Evolutionary conservation across 1,140 invertebrate genomes (phyloP), one percentile per base, ranked within the genome.

Genomic region (Hycleus cichorii): DNA sequence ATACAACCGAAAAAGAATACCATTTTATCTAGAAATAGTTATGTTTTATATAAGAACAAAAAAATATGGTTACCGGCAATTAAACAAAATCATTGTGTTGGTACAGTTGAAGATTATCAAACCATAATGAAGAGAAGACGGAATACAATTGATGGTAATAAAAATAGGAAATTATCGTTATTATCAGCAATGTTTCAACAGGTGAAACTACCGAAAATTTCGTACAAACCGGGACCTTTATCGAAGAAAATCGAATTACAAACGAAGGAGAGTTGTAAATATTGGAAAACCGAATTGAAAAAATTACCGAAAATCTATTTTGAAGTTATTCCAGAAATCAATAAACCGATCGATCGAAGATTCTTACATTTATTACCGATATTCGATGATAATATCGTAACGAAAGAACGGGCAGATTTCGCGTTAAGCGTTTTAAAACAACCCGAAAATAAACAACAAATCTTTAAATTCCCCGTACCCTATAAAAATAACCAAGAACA

Each of bases 171-270:
- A 54, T 59, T 54, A 43, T 69, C 67, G 32, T 48, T 69, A 18
- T 47, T 67, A 7, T 32, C 38, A 5, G 9, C 51, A 18, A 18
- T 18, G 18, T 18, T n/a, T 55, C 4, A 24, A 43, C 12, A 38
- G 47, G 10, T 26, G 45, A 4, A 40, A 49, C 26, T 3, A 48
- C 8, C n/a, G 11, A 47, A 39, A 3, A 10, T 65, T 32, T 52
- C 44, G 9, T 74, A 74, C 40, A 72, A 67, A 58, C 72, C 75
- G 10, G 75, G 74, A 12, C 75, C 75, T 6, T 60, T 76, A 26
- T 65, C 64, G 40, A 72, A 69, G 58, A 76, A 76, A 61, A 42
- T 49, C n/a, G 9, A 49, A 7, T 59, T 76, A 24, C 68, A 74
- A 60, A 49, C 64, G 7, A 42, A 24, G n/a, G 54, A 56, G 8